Conservation (phyloP, 1,140 invertebrate species). For the Trachelipus rathkii region DNA sequence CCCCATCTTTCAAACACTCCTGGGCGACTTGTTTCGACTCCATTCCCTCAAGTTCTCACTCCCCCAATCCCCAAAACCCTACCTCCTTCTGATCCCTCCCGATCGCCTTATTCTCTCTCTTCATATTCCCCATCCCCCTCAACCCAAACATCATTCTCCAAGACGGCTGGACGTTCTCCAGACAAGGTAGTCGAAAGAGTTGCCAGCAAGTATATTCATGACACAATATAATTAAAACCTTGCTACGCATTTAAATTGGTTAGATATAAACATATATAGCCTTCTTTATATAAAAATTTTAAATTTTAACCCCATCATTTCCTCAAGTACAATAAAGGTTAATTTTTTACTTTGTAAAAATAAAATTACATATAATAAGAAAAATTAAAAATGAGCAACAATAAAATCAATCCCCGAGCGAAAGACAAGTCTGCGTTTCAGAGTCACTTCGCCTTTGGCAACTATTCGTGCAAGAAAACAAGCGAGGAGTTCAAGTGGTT, state of each 20-base stretch:
- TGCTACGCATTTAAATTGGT: neutral
- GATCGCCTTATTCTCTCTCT: neutral
- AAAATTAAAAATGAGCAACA: neutral
- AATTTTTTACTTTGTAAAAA: neutral
- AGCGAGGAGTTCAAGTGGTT: neutral
- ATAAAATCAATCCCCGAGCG: no score
- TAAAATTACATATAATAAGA: neutral
- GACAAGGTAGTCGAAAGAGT: neutral
- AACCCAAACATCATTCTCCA: constrained; percentile 7
- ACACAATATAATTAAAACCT: neutral
- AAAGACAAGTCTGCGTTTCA: neutral
- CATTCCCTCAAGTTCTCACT: no score
- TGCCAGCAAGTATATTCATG: neutral
- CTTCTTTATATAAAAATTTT: neutral
- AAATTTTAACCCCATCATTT: neutral
- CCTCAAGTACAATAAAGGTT: neutral
- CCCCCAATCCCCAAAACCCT: neutral
- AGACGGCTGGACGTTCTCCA: constrained; percentile 10
- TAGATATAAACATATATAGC: neutral
- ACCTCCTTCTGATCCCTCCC: neutral
- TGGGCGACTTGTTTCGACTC: neutral
- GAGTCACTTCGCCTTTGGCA: neutral
- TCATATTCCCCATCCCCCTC: neutral
- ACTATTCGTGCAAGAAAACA: neutral
- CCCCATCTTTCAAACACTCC: no score